Evolutionary conservation across 2,888 invertebrate species (phyloP), one percentile per base, ranked within the genome.

Genomic region (Euplexia lucipara): DNA sequence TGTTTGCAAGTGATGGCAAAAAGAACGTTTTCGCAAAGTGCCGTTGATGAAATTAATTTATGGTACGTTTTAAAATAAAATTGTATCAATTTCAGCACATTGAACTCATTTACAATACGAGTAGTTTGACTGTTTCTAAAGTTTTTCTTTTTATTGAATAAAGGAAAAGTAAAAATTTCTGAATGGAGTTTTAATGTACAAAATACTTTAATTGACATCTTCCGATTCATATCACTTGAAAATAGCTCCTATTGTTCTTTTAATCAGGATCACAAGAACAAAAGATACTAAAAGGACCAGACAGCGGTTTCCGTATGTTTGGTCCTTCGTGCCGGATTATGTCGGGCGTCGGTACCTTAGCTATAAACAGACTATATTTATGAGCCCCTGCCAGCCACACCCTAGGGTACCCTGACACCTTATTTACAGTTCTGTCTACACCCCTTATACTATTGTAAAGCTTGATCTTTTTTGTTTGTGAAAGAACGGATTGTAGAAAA

Each of bases 341-440:
- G 53, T 53, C 56, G 53, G 52, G 53, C 30, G 1, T 30, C 14
- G 22, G 67, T 48, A 48, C 63, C 39, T 58, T 32, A 45, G 51
- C 47, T 56, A 62, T 83, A 74, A 79, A 83, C 49, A 41, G 22
- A 45, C 34, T 7, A 61, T 72, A 70, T 81, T 78, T 81, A 79
- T 58, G 69, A 68, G 18, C 49, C 16, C 26, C 44, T 3, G 26
- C 26, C 26, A 26, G 26, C 5, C 35, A 42, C 48, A 51, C 65
- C 52, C 49, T 3, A 34, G 49, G 56, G 52, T 39, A 34, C 45
- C 37, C 45, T n/a, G 58, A 37, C 14, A 37, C 39, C 18, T 47
- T 65, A 60, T 68, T 48, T 66, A 75, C 59, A 42, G 47, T 16
- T 18, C 41, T 41, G 30, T 14, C n/a, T 49, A n/a, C 52, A 20